These are phyloP conservation scores for Athene noctua DNA, from an alignment of 2,113 vertebrate genomes.

Conservation along the genomic window DNA sequence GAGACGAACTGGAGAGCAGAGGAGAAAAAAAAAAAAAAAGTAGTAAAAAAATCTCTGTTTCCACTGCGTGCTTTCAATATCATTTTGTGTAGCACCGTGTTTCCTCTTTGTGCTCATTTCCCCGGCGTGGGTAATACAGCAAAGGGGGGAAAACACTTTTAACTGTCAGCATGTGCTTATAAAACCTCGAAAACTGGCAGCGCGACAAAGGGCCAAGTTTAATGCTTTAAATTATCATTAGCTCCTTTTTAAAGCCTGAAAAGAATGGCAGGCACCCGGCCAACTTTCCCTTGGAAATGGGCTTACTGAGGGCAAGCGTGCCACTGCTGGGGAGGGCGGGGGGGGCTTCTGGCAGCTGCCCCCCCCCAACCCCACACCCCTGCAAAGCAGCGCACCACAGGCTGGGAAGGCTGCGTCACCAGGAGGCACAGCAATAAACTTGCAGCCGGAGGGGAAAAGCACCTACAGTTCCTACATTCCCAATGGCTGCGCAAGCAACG, in stretches of 20 bases:
- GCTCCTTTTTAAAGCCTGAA: rapidly evolving
- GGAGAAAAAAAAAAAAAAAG: rapidly evolving
- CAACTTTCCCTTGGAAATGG: rapidly evolving
- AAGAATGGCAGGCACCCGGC: rapidly evolving
- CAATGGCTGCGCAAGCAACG: not conserved
- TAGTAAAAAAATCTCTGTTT: not conserved
- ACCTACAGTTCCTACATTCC: rapidly evolving
- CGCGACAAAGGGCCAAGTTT: not conserved
- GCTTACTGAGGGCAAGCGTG: rapidly evolving
- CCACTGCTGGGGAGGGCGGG: not conserved
- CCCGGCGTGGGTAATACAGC: rapidly evolving
- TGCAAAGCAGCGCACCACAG: rapidly evolving
- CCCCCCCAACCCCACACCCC: rapidly evolving
- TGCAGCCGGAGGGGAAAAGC: not conserved
- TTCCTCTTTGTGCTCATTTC: rapidly evolving
- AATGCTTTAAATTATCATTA: not conserved
- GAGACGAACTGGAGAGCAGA: not conserved
- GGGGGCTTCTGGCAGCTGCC: not conserved
- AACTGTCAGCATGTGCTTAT: not conserved
- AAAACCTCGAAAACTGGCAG: not conserved
- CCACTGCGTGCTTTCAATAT: rapidly evolving
- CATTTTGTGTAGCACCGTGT: rapidly evolving
- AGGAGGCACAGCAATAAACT: rapidly evolving
- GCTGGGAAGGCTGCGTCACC: not conserved
- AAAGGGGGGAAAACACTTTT: not conserved